Conservation (phyloP, 2,888 invertebrate species). For the Pheosia tremula region DNA sequence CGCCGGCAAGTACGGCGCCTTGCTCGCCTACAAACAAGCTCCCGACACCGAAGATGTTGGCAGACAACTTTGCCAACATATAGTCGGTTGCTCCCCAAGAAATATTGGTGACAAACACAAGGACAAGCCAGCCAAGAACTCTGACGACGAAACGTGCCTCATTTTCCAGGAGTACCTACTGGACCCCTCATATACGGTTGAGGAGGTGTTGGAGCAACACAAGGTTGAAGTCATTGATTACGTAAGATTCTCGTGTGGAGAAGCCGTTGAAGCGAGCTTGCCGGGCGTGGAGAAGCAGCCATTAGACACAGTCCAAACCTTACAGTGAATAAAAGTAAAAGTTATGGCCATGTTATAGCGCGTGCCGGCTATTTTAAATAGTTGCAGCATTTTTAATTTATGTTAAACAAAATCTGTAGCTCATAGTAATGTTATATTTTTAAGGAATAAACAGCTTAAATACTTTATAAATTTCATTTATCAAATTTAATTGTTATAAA, state of each 20-base stretch:
- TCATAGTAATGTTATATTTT: conserved; percentile 42
- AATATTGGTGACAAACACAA: conserved; percentile 87
- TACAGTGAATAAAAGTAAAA: conserved; percentile 75
- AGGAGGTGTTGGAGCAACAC: conserved; percentile 88
- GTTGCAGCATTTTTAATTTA: conserved; percentile 20
- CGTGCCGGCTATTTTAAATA: conserved; percentile 13
- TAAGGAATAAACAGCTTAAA: conserved; percentile 42
- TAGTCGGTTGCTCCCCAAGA: conserved; percentile 94
- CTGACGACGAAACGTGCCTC: conserved; percentile 91
- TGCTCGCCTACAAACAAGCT: conserved; percentile 88
- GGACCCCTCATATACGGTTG: conserved; percentile 90
- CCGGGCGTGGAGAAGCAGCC: conserved; percentile 79
- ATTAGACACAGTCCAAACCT: conserved; percentile 85
- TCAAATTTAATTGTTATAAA: conserved; percentile 24
- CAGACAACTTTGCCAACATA: conserved; percentile 94
- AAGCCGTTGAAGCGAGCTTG: conserved; percentile 72
- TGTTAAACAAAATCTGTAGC: conserved; percentile 23
- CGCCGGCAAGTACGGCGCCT: conserved; percentile 93
- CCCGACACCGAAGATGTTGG: conserved; percentile 81
- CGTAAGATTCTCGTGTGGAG: conserved; percentile 95
- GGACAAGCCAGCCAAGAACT: conserved; percentile 86
- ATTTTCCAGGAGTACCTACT: conserved; percentile 95
- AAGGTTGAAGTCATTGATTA: conserved; percentile 90
- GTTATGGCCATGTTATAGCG: conserved; percentile 12
- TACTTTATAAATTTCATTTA: conserved; percentile 34